Base-by-base conservation (phyloP, 1,140 invertebrate genomes). In the Pogonus chalceus region DNA sequence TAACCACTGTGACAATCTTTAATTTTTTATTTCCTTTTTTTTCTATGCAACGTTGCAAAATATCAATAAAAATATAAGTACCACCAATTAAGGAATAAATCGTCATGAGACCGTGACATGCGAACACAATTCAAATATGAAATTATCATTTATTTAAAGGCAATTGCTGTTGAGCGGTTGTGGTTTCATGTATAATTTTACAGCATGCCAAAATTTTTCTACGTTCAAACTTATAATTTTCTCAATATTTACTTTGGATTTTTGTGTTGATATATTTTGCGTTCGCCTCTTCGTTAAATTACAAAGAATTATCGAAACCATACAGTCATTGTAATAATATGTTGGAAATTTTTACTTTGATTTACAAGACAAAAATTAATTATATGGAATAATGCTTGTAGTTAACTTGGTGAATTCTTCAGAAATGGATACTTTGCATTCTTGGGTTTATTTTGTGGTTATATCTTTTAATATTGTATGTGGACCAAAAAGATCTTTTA, bases 281-380 rank as follows among this genome's bases (percentile, higher is more conserved):
- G 37, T 43, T 7, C 18, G 18, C 18, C 18, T 43, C 37, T 43
- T 43, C 26, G 37, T 7, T 10, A 43, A 43, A 43, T 43, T 43
- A 43, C 18, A 43, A 43, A 43, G 9, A 43, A 43, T 43, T 43
- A 43, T 18, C 37, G 37, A 43, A 43, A 43, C 37, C 18, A 43
- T 43, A 43, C 9, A 43, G 37, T 18, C 37, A 18, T 7, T 43
- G 18, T 43, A 43, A 43, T 43, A 43, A 43, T 18, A 43, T 18
- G 37, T 43, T 43, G 9, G 9, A 7, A 9, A 43, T 43, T 7
- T 18, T 43, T 43, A 9, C 7, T 43, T 43, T 43, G 37, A 43
- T 43, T 43, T 43, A 43, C 37, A 43, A 43, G 37, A 4, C 26
- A 31, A 18, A 43, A 43, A 43, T 43, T 43, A 43, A 43, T 43